Conservation (phyloP, 2,888 invertebrate genomes). For the Dasypogon diadema region DNA sequence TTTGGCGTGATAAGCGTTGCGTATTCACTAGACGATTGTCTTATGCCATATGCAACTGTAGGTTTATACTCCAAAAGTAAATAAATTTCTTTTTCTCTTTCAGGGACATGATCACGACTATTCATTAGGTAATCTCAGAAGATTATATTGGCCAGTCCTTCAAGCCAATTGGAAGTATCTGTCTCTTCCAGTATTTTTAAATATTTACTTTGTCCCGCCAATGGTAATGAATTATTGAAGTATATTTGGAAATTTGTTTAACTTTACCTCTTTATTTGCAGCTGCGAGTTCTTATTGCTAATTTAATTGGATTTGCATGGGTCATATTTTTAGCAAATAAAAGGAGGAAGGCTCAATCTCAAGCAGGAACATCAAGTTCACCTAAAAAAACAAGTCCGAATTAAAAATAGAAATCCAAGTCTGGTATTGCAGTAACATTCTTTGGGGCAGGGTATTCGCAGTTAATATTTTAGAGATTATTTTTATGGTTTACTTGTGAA, state of each 20-base stretch:
- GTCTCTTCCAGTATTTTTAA: conserved; percentile 80
- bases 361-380: conserved; percentile 53
- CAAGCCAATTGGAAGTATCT: conserved; percentile 83
- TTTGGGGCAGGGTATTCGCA: too few relatives aligned
- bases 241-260: background rate
- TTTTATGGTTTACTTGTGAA: too few relatives aligned
- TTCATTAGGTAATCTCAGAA: conserved; percentile 74
- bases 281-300: conserved; percentile 81
- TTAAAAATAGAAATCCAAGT: too few relatives aligned
- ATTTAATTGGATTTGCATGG: conserved; percentile 84
- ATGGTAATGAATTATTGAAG: conserved; percentile 71
- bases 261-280: conserved; percentile 68
- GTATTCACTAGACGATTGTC: too few relatives aligned
- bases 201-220: conserved; percentile 81
- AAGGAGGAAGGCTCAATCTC: conserved; percentile 71
- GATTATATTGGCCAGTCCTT: conserved; percentile 76
- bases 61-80: background rate
- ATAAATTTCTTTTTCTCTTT: conserved; percentile 45
- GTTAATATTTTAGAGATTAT: too few relatives aligned
- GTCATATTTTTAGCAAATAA: conserved; percentile 79
- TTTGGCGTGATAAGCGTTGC: too few relatives aligned
- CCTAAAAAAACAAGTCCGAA: background rate
- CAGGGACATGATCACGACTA: conserved; percentile 77
- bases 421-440: too few relatives aligned
- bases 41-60: too few relatives aligned